Percentiles rank a stretch among this genome's conserved stretches.
Conservation (phyloP, 2,888 invertebrate genomes). For the Baronia brevicornis region DNA sequence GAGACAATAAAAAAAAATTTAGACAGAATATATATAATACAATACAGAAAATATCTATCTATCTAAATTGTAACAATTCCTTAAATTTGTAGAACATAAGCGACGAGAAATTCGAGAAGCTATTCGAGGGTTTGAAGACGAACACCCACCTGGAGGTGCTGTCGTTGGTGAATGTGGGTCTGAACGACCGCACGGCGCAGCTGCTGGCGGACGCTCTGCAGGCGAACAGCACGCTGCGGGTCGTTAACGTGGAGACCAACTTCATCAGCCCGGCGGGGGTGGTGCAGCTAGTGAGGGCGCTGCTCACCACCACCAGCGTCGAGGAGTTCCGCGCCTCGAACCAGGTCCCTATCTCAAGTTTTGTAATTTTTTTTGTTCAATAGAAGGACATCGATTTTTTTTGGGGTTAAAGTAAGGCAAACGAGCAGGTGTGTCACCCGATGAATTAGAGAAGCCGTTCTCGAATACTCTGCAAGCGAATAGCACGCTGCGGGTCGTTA, state of each 20-base stretch:
- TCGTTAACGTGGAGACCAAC: constrained; percentile 96
- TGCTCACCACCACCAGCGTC: constrained; percentile 89
- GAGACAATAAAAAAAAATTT: no score
- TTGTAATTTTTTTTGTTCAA: background rate
- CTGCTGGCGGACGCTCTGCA: constrained; percentile 89
- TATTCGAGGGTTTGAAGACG: constrained; percentile 90
- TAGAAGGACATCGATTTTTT: no score
- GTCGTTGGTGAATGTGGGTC: constrained; percentile 94
- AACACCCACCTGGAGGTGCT: constrained; percentile 95
- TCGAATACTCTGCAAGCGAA: constrained; percentile 89
- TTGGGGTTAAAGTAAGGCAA: no score
- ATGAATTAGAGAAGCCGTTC: constrained; percentile 85
- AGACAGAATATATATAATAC: no score
- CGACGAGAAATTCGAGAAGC: constrained; percentile 92
- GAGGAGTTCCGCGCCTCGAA: constrained; percentile 98
- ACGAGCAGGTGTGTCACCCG: no score
- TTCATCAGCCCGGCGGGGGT: constrained; percentile 94
- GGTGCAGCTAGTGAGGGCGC: constrained; percentile 88
- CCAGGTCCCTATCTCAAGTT: constrained; percentile 80
- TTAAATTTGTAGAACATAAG: constrained; percentile 96
- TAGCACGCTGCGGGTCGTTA: constrained; percentile 83
- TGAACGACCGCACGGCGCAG: constrained; percentile 91
- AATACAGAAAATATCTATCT: no score
- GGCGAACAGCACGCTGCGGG: constrained; percentile 85
- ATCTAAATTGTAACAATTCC: no score